Evolutionary conservation across 1,140 invertebrate genomes (phyloP), one percentile per base, ranked within the genome.

Genomic region (Drosophila ironensis): DNA sequence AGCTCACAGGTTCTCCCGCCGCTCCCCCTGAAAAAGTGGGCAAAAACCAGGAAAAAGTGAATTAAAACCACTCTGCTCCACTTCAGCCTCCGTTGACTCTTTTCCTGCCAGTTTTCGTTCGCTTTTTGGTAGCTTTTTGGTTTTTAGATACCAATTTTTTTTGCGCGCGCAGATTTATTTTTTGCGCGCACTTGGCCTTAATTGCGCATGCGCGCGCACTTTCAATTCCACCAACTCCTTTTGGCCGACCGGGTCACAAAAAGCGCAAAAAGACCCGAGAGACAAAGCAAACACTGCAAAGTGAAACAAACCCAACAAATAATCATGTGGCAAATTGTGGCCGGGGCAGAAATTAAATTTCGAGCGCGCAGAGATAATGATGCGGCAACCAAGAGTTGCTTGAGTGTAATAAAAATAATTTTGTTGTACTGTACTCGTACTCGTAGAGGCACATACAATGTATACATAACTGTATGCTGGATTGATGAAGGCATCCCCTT

Each of bases 181-280:
- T 54, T 63, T 71, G 53, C 60, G 73, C 69, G 78, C 78, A 82
- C 80, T 82, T 82, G 78, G 80, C 78, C 78, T 82, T 82, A 82
- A 82, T 86, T 86, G 78, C 77, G 78, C 61, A 72, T 76, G 72
- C 68, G 54, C 75, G 72, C 76, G 60, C 60, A 86, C 78, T 82
- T 82, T 86, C 80, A 78, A 82, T 82, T 86, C 78, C n/a, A n/a
- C n/a, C n/a, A 86, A 78, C 78, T 82, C 80, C 78, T 81, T 72
- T 72, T 33, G 51, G 71, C 54, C 52, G n/a, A n/a, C n/a, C n/a
- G n/a, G n/a, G n/a, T n/a, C n/a, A n/a, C n/a, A n/a, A n/a, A n/a
- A n/a, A n/a, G n/a, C n/a, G n/a, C n/a, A n/a, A n/a, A n/a, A n/a
- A n/a, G 40, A 42, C 50, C 12, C 28, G 56, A 24, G 5, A 22